Evolutionary conservation across 2,888 invertebrate genomes (phyloP).

Genomic region (Linyphia triangularis): DNA sequence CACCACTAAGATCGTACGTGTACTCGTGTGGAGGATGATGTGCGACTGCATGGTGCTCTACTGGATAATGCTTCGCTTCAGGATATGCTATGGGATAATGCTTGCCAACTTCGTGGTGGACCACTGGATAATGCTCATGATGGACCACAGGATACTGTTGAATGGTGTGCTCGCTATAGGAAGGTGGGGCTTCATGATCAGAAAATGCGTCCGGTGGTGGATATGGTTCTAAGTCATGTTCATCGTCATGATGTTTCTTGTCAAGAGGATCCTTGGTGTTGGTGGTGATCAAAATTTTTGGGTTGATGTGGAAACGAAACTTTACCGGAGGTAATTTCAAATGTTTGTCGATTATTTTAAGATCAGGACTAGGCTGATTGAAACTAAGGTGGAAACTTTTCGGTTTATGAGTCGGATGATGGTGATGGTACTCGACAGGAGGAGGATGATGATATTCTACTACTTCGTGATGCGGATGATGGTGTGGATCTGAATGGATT

Average conservation of each 20-base stretch:
- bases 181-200: slow-evolving; percentile 61
- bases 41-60: slow-evolving; percentile 23
- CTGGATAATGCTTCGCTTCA: slow-evolving; percentile 7
- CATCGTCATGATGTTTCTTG: slow-evolving; percentile 72
- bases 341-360: slow-evolving; percentile 72
- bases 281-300: slow-evolving; percentile 73
- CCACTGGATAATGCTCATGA: slow-evolving; percentile 47
- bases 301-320: slow-evolving; percentile 75
- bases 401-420: slow-evolving; percentile 42
- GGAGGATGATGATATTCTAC: slow-evolving; percentile 57
- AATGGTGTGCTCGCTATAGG: slow-evolving; percentile 45
- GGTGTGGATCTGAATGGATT: slow-evolving; percentile 30
- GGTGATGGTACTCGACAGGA: slow-evolving; percentile 43
- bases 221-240: slow-evolving; percentile 71
- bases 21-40: slow-evolving; percentile 36
- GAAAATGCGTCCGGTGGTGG: slow-evolving; percentile 72
- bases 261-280: slow-evolving; percentile 75
- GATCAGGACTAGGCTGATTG: slow-evolving; percentile 66
- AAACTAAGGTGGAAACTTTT: slow-evolving; percentile 57
- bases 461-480: slow-evolving; percentile 33
- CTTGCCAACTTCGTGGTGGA: slow-evolving; percentile 16
- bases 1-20: slow-evolving; percentile 48
- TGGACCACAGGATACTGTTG: slow-evolving; percentile 56
- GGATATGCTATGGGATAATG: slow-evolving; percentile 42
- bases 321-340: slow-evolving; percentile 74